These are phyloP conservation scores for Aphelenchoides fujianensis DNA, from an alignment of 1,140 invertebrate genomes.

Conservation along the genomic window DNA sequence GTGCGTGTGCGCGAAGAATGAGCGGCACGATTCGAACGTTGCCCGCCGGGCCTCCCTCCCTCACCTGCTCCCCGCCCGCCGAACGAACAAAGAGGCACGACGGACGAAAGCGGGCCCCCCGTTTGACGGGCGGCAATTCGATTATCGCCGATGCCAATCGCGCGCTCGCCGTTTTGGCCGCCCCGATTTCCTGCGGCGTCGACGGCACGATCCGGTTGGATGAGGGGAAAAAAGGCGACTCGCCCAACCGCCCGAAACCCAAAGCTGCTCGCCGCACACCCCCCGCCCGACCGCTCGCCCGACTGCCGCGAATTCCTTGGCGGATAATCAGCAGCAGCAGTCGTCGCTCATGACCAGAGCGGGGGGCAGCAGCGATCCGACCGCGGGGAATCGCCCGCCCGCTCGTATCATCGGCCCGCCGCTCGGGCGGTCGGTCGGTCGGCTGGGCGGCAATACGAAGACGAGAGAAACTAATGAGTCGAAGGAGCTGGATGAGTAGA, in stretches of 20 bases:
- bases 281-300: too few species aligned
- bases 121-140: neutral
- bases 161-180: neutral
- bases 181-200: neutral
- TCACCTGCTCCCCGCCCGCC: neutral
- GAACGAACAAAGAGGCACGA: neutral
- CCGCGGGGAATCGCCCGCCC: neutral
- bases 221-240: neutral
- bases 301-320: neutral
- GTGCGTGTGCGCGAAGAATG: too few species aligned
- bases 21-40: neutral
- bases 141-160: neutral
- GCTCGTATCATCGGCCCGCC: neutral
- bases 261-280: too few species aligned
- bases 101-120: neutral
- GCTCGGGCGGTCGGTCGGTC: neutral
- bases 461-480: too few species aligned
- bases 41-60: neutral
- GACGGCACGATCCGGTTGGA: neutral
- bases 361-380: neutral
- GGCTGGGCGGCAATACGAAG: too few species aligned
- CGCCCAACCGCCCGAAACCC: neutral
- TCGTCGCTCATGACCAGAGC: too few species aligned
- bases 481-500: too few species aligned
- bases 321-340: conserved; percentile 5